Evolutionary conservation across 53 echinoderm and acorn worm genomes (phyloP), one percentile per base, ranked within the genome.

Genomic region (Crossaster papposus): DNA sequence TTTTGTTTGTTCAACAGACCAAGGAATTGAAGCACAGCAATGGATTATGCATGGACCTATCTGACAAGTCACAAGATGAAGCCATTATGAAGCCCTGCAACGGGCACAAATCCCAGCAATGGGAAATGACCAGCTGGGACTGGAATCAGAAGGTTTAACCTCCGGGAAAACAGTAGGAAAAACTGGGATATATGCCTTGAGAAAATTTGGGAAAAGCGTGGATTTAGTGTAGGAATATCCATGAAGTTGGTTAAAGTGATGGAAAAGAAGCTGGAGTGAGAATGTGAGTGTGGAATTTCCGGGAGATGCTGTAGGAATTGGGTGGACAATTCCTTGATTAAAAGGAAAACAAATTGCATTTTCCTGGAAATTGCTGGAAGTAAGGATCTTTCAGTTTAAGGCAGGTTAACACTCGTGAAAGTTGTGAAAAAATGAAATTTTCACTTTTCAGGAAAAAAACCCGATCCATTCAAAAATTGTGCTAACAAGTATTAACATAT

Each of bases 21-120:
- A 98, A 98, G 80, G 94, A 94, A 81, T 30, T 98, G 35, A 96
- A 96, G 54, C 96, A 98, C 76, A 96, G 95, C 79, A 96, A 92
- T 36, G 99, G 99, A 30, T 83, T 97, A 11, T 98, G 99, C 70
- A 64, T 98, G 18, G 99, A 98, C 65, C 79, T 91, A 30, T 91
- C 96, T 17, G 96, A 98, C 64, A 98, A 98, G 64, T 85, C 90
- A 3, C 86, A 82, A 30, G 99, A 98, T 15, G 94, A 95, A 68
- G 92, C 96, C 2, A 90, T 37, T 35, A 94, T 96, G 26, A 94
- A 98, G 70, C 93, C 99, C 18, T 98, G 99, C 90, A 96, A 73
- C 70, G 95, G 99, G 17, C 90, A 94, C 32, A 89, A 88, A 9
- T 65, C 95, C 54, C 99, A 98, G 65, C 89, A 95, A 84, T 98